Evolutionary conservation across 2,113 vertebrate species (phyloP).

Genomic region (Dromas ardeola): DNA sequence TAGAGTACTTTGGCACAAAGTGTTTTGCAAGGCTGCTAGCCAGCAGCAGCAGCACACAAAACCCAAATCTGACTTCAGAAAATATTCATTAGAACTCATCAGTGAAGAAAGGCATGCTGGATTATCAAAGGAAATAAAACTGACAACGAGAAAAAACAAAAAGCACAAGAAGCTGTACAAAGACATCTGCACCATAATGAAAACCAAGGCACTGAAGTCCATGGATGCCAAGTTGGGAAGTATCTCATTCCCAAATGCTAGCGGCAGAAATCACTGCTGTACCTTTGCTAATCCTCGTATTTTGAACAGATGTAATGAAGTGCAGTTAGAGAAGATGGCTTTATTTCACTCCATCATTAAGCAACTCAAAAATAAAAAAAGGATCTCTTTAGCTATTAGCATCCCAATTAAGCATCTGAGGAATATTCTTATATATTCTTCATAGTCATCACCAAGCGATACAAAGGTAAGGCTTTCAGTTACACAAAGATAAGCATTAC

Average conservation of each 20-base stretch:
- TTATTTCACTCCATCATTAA: neutral
- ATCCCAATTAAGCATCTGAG: neutral
- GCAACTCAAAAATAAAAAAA: neutral
- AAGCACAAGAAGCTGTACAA: neutral
- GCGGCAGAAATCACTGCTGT: neutral
- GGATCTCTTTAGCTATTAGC: neutral
- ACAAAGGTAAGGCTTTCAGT: neutral
- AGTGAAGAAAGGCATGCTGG: neutral
- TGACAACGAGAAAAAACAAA: neutral
- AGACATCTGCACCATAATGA: neutral
- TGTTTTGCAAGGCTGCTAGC: neutral
- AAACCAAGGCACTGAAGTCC: neutral
- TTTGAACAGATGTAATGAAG: neutral
- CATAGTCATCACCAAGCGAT: rapidly evolving
- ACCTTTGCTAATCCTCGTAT: neutral
- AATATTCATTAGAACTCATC: neutral
- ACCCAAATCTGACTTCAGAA: neutral
- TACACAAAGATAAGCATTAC: neutral
- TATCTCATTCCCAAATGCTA: neutral
- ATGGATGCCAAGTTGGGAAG: neutral
- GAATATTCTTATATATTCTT: neutral
- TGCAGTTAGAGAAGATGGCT: neutral
- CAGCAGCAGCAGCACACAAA: neutral
- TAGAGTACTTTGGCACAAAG: neutral
- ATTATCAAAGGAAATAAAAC: neutral